Percentiles rank a stretch among this genome's conserved stretches.
phyloP scores from a whole-genome alignment of 2,113 vertebrate species.

The Nyctibius bracteatus region DNA sequence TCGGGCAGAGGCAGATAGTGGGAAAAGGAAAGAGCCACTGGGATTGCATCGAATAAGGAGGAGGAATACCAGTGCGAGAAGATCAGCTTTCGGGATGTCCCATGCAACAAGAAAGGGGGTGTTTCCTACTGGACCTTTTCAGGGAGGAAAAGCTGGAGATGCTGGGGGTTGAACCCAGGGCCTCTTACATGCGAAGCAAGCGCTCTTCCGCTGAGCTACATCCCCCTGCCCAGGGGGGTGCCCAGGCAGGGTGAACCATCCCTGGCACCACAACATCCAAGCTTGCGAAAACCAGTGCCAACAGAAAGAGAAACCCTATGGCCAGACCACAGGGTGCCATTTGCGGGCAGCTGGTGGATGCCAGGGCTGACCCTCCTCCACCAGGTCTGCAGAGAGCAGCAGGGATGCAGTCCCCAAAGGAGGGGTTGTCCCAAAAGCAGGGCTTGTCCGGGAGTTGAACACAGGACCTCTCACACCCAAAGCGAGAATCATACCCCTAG shows the following conservation, averaged over 20 bases:
- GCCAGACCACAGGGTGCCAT: fast-evolving
- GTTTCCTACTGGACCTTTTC: not conserved
- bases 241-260: fast-evolving
- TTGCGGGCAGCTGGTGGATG: not conserved
- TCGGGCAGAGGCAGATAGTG: not conserved
- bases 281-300: fast-evolving
- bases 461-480: conserved; percentile 47
- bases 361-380: not conserved
- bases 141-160: not conserved
- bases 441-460: not conserved
- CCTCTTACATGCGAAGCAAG: conserved; percentile 4
- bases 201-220: not conserved
- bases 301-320: fast-evolving
- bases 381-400: not conserved
- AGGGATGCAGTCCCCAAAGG: not conserved
- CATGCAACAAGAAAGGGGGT: not conserved
- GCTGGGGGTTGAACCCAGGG: not conserved
- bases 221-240: fast-evolving
- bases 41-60: not conserved
- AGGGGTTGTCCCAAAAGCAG: not conserved
- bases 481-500: conserved; percentile 59
- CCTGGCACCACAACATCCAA: fast-evolving
- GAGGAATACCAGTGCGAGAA: not conserved
- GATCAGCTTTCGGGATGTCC: not conserved
- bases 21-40: too few relatives aligned